These are phyloP conservation scores for Rugalucina vietnamica DNA, from an alignment of 2,888 invertebrate species.

Conservation along the genomic window DNA sequence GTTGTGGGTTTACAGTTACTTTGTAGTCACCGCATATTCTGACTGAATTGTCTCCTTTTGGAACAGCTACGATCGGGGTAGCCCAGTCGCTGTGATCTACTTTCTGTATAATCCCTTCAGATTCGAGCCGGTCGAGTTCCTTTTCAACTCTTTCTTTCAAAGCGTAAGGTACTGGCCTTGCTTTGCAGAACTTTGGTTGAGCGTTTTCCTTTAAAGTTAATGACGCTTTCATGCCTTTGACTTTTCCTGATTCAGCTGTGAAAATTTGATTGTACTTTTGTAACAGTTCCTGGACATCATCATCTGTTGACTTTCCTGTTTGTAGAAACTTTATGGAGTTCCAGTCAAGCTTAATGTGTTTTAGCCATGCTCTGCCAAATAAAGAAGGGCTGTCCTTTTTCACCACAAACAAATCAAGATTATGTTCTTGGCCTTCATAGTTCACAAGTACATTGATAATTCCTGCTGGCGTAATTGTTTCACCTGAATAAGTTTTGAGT, in stretches of 20 bases:
- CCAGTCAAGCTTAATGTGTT: constrained; percentile 12
- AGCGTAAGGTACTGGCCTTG: neutral
- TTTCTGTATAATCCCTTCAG: neutral
- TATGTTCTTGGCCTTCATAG: neutral
- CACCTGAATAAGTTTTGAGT: constrained; percentile 29
- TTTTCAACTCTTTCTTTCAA: neutral
- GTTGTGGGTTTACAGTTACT: neutral
- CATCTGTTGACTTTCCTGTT: neutral
- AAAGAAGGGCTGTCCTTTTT: constrained; percentile 11
- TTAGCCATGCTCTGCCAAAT: constrained; percentile 35
- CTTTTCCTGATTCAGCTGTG: constrained; percentile 8
- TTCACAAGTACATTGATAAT: neutral
- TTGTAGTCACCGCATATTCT: constrained; percentile 14
- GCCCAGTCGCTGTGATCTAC: constrained; percentile 18
- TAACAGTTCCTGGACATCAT: neutral
- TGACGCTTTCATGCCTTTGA: constrained; percentile 38
- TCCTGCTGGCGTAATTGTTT: neutral
- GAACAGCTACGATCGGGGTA: constrained; percentile 3
- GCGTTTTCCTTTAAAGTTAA: constrained; percentile 38
- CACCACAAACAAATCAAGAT: neutral
- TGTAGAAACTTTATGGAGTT: constrained; percentile 12
- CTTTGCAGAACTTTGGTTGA: neutral
- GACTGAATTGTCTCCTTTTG: neutral
- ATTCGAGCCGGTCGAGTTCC: neutral
- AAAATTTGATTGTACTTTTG: constrained; percentile 27